Conservation (phyloP, 2,888 invertebrate genomes). For the Plusia festucae region DNA sequence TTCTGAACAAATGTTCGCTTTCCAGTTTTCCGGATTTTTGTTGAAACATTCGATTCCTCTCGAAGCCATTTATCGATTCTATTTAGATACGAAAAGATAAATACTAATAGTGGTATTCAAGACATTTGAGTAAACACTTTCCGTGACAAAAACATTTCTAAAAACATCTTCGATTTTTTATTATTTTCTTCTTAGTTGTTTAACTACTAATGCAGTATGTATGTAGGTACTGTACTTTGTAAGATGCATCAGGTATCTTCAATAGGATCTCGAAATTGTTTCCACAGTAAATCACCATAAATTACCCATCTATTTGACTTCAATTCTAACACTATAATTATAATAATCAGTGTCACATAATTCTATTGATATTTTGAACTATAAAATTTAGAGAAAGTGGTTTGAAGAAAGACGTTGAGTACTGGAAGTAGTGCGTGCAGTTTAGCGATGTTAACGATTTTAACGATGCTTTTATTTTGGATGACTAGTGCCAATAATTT, state of each 20-base stretch:
- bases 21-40: conserved; percentile 41
- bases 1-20: conserved; percentile 13
- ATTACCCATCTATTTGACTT: too few relatives aligned
- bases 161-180: neutral
- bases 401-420: conserved; percentile 2
- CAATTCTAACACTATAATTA: neutral
- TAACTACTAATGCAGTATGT: too few relatives aligned
- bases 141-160: neutral
- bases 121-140: neutral
- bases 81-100: conserved; percentile 25
- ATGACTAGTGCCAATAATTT: conserved; percentile 35
- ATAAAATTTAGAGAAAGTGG: conserved; percentile 13
- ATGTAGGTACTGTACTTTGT: too few relatives aligned
- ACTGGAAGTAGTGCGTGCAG: conserved; percentile 12
- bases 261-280: too few relatives aligned
- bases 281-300: too few relatives aligned
- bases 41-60: conserved; percentile 21
- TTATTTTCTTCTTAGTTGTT: too few relatives aligned
- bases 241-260: too few relatives aligned
- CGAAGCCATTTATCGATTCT: conserved; percentile 32
- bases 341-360: too few relatives aligned
- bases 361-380: conserved; percentile 1
- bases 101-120: conserved; percentile 8
- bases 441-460: conserved; percentile 31
- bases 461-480: conserved; percentile 33